Evolutionary conservation across 1,140 invertebrate genomes (phyloP).

Genomic region (Drosophila asahinai): DNA sequence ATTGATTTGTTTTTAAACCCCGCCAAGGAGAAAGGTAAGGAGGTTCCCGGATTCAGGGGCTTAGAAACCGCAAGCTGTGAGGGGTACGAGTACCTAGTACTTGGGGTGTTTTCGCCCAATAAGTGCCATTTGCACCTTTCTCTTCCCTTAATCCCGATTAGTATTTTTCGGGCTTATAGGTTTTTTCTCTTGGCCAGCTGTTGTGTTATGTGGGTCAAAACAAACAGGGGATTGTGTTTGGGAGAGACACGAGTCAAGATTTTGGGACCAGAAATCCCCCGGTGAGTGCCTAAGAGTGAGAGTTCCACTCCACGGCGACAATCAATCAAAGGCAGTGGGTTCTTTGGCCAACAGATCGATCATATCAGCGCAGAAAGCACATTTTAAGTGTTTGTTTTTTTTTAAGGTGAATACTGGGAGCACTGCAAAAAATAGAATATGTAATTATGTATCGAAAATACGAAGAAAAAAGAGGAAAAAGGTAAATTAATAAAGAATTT

Average conservation of each 20-base stretch:
- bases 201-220: constrained; percentile 14
- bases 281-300: constrained; percentile 5
- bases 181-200: constrained; percentile 23
- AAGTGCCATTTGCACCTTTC: constrained; percentile 32
- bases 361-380: constrained; percentile 9
- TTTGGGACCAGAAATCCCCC: background rate
- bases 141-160: constrained; percentile 21
- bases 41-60: background rate
- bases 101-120: constrained; percentile 13
- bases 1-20: constrained; percentile 26
- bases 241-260: constrained; percentile 44
- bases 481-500: no score
- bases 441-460: no score
- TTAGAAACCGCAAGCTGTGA: constrained; percentile 31
- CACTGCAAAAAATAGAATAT: background rate
- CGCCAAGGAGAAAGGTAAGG: background rate
- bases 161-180: constrained; percentile 1
- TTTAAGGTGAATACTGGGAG: background rate
- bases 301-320: constrained; percentile 13
- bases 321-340: constrained; percentile 20
- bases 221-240: constrained; percentile 18
- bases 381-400: constrained; percentile 11
- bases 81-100: constrained; percentile 20
- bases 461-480: no score
- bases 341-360: constrained; percentile 22